These are phyloP conservation scores for Callyntrura guangdongensis DNA, from an alignment of 2,888 invertebrate species.

Conservation along the genomic window DNA sequence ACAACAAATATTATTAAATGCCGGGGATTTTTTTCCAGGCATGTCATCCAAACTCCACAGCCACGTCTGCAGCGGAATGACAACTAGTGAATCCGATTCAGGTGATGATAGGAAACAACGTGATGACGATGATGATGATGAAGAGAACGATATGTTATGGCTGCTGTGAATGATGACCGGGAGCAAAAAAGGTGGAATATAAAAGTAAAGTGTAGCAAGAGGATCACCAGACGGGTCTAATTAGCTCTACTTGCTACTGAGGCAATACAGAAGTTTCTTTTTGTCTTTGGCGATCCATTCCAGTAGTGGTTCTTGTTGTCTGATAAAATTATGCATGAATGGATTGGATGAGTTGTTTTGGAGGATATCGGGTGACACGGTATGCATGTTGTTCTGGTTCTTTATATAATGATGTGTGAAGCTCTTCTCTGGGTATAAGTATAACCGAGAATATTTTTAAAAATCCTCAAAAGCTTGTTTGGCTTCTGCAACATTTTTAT, in stretches of 20 bases:
- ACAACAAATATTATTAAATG: not conserved
- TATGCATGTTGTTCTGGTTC: not conserved
- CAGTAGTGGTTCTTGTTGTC: slow-evolving; percentile 27
- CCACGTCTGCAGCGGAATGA: slow-evolving; percentile 16
- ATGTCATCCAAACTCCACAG: not conserved
- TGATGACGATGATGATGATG: slow-evolving; percentile 12
- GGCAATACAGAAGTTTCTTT: not conserved
- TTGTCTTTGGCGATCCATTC: not conserved
- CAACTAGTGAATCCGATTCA: slow-evolving; percentile 45
- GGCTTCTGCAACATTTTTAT: slow-evolving; percentile 39
- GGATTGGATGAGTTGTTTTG: slow-evolving; percentile 12
- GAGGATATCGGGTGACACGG: not conserved
- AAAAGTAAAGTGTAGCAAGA: not conserved
- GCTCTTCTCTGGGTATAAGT: not conserved
- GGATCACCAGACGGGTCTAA: slow-evolving; percentile 8
- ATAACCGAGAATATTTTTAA: not conserved
- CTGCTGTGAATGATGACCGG: slow-evolving; percentile 2
- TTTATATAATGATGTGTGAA: slow-evolving; percentile 2
- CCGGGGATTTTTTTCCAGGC: not conserved
- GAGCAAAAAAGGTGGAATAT: not conserved
- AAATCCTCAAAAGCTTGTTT: slow-evolving; percentile 39
- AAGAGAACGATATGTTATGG: not conserved
- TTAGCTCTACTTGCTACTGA: slow-evolving; percentile 18
- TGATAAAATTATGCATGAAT: slow-evolving; percentile 8
- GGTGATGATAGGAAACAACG: slow-evolving; percentile 36